Evolutionary conservation across 2,797 vertebrate species (phyloP), one percentile per base, ranked within the genome.

Genomic region (Oreochromis mossambicus): DNA sequence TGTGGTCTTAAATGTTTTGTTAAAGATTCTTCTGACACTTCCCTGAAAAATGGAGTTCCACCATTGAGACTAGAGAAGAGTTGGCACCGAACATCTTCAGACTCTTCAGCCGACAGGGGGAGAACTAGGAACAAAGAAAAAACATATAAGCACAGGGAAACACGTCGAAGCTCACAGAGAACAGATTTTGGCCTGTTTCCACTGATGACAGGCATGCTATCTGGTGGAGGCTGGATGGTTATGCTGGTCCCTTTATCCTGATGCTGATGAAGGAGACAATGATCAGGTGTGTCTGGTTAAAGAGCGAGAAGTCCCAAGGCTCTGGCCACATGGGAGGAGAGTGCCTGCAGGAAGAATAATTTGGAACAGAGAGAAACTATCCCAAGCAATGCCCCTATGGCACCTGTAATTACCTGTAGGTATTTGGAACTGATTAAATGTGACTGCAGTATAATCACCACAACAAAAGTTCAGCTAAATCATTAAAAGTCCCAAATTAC

Each of bases 21-120:
- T 63, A 63, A 63, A 36, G 58, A 63, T n/a, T 66, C 50, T 46
- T 78, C 7, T 75, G 79, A 88, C 77, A 61, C 84, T 79, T 77
- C 56, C 76, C 81, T 88, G 63, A 83, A 90, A 85, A 68, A 66
- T 46, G 10, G 34, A 46, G 19, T 73, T 81, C 68, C 10, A 63
- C 32, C 32, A 63, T 36, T 63, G 58, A 63, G 58, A 63, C 6
- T 36, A 13, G 17, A 63, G 58, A 63, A 36, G 32, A 36, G 10
- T 63, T 63, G 12, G 58, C 32, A 36, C 58, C 4, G 17, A 63
- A 63, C 58, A 63, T 63, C 17, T 36, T 63, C 58, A n/a, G 10
- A 63, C 32, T 63, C 58, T n/a, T 61, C 32, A 61, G 32, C 32
- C 5, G 3, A 61, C 9, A 19, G 56, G 29, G 15, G 9, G 32